Evolutionary conservation across 2,888 invertebrate species (phyloP).

Genomic region (Ferdinandea cuprea): DNA sequence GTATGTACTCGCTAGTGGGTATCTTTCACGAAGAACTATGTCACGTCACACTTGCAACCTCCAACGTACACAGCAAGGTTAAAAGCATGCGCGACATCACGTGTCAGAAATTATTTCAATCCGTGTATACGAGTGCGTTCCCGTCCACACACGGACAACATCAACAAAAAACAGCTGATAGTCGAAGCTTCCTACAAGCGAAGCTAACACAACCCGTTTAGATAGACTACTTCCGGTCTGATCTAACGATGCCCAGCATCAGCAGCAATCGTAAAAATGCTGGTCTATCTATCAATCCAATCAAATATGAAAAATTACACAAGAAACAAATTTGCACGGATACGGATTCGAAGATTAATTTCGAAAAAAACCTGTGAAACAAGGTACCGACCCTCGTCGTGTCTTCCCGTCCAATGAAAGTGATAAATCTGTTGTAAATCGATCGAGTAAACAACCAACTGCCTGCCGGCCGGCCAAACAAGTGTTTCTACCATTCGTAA

Average conservation of each 20-base stretch:
- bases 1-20: not conserved
- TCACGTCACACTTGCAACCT: conserved; percentile 26
- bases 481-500: conserved; percentile 36
- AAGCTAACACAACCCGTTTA: not conserved
- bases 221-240: conserved; percentile 36
- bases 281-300: conserved; percentile 34
- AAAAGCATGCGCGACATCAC: not conserved
- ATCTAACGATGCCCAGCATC: too few species aligned
- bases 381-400: not conserved
- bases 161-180: not conserved
- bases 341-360: conserved; percentile 25
- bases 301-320: conserved; percentile 37
- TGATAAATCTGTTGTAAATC: conserved; percentile 48
- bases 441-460: conserved; percentile 30
- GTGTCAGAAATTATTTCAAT: not conserved
- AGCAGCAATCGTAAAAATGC: not conserved
- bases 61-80: conserved; percentile 14
- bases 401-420: conserved; percentile 23
- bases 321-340: not conserved
- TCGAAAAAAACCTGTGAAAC: conserved; percentile 3
- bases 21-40: conserved; percentile 32
- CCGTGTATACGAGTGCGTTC: not conserved
- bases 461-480: conserved; percentile 27
- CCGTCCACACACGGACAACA: not conserved
- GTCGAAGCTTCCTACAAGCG: too few species aligned